Percentiles rank a stretch among this genome's conserved stretches.
Evolutionary conservation across 2,888 invertebrate genomes (phyloP).

Genomic region (Margaritifera margaritifera): DNA sequence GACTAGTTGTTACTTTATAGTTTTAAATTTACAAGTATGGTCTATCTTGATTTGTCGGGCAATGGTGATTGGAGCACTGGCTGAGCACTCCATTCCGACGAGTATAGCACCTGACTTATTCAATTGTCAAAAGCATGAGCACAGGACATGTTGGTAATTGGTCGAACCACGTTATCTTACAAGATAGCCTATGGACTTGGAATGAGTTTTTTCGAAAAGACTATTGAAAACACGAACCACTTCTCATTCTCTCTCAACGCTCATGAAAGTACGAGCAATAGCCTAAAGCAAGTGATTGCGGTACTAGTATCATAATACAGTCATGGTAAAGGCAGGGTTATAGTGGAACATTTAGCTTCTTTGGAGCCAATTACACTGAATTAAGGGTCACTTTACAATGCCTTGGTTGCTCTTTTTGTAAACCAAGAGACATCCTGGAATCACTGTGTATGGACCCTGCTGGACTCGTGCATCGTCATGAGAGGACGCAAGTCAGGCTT

Average conservation of each 20-base stretch:
- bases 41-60: too few relatives aligned
- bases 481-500: slow-evolving; percentile 39
- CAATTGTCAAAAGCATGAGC: too few relatives aligned
- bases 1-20: too few relatives aligned
- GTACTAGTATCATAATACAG: slow-evolving; percentile 25
- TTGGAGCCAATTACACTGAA: slow-evolving; percentile 21
- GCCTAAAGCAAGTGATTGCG: slow-evolving; percentile 23
- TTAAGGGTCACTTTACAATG: slow-evolving; percentile 14
- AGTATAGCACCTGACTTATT: too few relatives aligned
- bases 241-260: slow-evolving; percentile 27
- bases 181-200: too few relatives aligned
- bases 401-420: slow-evolving; percentile 20
- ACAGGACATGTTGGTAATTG: too few relatives aligned
- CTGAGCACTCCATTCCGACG: too few relatives aligned
- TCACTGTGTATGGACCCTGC: slow-evolving; percentile 40
- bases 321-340: slow-evolving; percentile 10
- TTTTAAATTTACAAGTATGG: too few relatives aligned
- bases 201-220: too few relatives aligned
- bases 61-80: too few relatives aligned
- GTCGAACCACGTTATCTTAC: too few relatives aligned
- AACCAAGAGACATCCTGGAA: slow-evolving; percentile 36
- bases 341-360: slow-evolving; percentile 30
- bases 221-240: too few relatives aligned
- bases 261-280: slow-evolving; percentile 26
- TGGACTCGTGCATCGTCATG: slow-evolving; percentile 51